Conservation (phyloP, 2,888 invertebrate genomes). For the Mimumesa dahlbomi region DNA sequence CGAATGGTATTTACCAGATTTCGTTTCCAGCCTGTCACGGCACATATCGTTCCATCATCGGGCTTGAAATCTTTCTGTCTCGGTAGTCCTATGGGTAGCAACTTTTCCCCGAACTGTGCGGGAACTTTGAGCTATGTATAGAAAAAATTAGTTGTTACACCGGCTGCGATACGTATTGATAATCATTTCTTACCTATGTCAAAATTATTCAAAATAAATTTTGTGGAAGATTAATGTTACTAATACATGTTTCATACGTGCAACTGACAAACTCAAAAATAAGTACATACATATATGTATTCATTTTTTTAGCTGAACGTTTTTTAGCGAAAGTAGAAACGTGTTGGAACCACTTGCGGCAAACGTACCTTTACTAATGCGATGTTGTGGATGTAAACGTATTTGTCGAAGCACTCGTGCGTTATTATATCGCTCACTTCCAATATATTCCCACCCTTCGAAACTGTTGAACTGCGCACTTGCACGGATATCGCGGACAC, state of each 20-base stretch:
- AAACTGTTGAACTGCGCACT: slow-evolving; percentile 19
- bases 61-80: slow-evolving; percentile 35
- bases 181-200: not conserved
- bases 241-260: too few species aligned
- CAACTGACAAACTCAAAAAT: too few species aligned
- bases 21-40: slow-evolving; percentile 61
- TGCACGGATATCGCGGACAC: slow-evolving; percentile 24
- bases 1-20: slow-evolving; percentile 35
- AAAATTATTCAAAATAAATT: too few species aligned
- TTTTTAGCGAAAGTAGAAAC: too few species aligned
- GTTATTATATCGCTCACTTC: slow-evolving; percentile 56
- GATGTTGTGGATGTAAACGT: slow-evolving; percentile 65
- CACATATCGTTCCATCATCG: slow-evolving; percentile 44
- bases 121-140: slow-evolving; percentile 53
- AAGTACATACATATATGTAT: too few species aligned
- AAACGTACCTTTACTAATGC: slow-evolving; percentile 68
- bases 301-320: too few species aligned
- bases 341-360: too few species aligned
- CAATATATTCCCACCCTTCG: slow-evolving; percentile 34
- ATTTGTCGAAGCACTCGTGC: slow-evolving; percentile 64
- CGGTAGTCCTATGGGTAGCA: slow-evolving; percentile 62
- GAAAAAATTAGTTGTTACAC: slow-evolving; percentile 10
- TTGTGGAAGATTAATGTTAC: too few species aligned
- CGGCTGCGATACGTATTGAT: not conserved
- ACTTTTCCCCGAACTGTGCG: slow-evolving; percentile 54